Percentiles rank a stretch among this genome's conserved stretches.
These are phyloP conservation scores for Willowsia nigromaculata DNA, from an alignment of 2,888 invertebrate genomes.

Conservation along the genomic window DNA sequence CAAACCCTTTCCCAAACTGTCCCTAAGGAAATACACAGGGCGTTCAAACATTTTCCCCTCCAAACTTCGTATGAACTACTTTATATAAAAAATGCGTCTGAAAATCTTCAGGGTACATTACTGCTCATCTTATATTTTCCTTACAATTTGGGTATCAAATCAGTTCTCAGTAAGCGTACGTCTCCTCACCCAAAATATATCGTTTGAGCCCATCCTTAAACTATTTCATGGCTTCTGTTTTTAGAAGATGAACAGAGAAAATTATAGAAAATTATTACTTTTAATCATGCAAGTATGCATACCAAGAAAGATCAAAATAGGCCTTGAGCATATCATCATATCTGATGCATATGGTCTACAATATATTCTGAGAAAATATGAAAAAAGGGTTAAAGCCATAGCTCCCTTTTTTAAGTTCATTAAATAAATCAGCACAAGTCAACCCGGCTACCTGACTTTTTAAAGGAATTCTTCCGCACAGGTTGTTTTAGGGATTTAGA, in stretches of 20 bases:
- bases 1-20: neutral
- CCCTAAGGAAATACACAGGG: too few species aligned
- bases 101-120: neutral
- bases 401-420: conserved; percentile 32
- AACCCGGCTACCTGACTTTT: conserved; percentile 47
- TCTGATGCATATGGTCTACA: too few species aligned
- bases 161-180: neutral
- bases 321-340: neutral
- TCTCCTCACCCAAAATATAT: neutral
- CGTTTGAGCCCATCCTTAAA: neutral
- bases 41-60: too few species aligned
- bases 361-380: neutral
- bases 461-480: too few species aligned
- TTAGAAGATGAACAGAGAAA: neutral
- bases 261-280: neutral
- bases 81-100: neutral
- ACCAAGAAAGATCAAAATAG: neutral
- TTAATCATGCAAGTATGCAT: neutral
- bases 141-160: too few species aligned
- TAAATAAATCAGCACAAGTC: conserved; percentile 46
- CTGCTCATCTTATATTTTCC: neutral
- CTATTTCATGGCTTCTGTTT: neutral
- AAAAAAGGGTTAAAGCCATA: neutral
- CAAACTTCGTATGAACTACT: too few species aligned
- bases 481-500: too few species aligned